phyloP scores from a whole-genome alignment of 2,113 vertebrate genomes.

The Nanorana parkeri region DNA sequence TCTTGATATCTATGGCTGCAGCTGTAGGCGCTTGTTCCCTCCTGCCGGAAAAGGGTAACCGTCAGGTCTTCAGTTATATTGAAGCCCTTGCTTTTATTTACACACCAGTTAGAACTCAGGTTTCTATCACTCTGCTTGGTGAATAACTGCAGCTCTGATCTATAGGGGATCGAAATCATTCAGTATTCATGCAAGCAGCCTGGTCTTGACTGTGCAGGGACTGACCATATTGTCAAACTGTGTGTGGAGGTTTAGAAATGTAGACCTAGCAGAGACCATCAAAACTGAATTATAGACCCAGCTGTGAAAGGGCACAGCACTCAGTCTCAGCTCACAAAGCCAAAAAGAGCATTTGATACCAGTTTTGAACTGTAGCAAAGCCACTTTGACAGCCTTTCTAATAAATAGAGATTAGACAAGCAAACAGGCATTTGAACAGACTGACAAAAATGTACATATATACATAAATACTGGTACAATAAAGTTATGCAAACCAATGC shows the following conservation, averaged over 20 bases:
- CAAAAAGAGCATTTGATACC: slow-evolving; percentile 11
- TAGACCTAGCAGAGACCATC: slow-evolving; percentile 47
- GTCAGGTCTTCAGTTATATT: slow-evolving; percentile 44
- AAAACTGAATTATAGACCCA: slow-evolving; percentile 55
- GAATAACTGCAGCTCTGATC: slow-evolving; percentile 25
- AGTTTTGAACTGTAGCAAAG: not conserved
- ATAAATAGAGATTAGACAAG: no score
- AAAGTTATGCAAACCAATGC: no score
- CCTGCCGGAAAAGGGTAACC: slow-evolving; percentile 56
- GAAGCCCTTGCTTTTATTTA: slow-evolving; percentile 43
- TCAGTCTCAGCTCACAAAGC: slow-evolving; percentile 5
- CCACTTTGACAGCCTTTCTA: not conserved
- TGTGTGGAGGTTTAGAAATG: slow-evolving; percentile 55
- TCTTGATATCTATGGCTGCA: slow-evolving; percentile 32
- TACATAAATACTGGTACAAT: no score
- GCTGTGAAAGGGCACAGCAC: slow-evolving; percentile 42
- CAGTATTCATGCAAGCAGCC: slow-evolving; percentile 40
- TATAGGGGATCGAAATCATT: slow-evolving; percentile 15
- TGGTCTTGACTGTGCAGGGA: slow-evolving; percentile 40
- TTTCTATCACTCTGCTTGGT: slow-evolving; percentile 22
- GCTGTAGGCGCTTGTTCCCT: slow-evolving; percentile 55
- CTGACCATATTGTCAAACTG: slow-evolving; percentile 50
- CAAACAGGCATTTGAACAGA: no score
- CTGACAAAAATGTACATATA: no score
- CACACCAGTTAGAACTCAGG: slow-evolving; percentile 12